Percentiles rank a stretch among this genome's conserved stretches.
Evolutionary conservation across 2,113 vertebrate species (phyloP).

Genomic region (Malaclemys terrapin): DNA sequence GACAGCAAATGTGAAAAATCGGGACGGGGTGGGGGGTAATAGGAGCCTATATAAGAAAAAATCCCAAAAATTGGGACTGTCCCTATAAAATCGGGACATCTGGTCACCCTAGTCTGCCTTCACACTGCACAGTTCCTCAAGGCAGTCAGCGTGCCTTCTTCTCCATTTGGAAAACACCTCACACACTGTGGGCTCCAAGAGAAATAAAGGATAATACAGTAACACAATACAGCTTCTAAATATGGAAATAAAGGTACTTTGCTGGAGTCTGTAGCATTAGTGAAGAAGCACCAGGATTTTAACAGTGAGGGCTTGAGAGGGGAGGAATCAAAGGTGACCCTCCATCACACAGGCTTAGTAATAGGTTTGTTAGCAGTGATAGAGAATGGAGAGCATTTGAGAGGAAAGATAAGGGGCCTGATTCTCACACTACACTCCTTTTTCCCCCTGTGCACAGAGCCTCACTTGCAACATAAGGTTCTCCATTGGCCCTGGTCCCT

Average conservation of each 20-base stretch:
- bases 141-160: rapidly evolving
- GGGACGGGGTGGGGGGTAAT: no score
- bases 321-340: not conserved
- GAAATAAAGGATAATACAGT: not conserved
- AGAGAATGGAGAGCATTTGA: not conserved
- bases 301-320: not conserved
- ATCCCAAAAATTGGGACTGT: no score
- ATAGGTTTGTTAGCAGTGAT: not conserved
- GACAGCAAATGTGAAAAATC: no score
- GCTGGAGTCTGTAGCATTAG: not conserved
- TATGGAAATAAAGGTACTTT: not conserved
- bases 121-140: rapidly evolving
- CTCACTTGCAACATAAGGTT: not conserved
- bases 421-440: not conserved
- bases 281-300: not conserved
- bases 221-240: not conserved
- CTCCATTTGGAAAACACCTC: not conserved
- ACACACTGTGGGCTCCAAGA: not conserved
- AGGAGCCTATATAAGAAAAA: no score
- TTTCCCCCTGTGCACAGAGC: not conserved
- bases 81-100: no score
- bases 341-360: not conserved
- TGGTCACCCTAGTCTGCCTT: not conserved
- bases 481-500: not conserved
- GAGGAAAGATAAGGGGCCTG: not conserved